Evolutionary conservation across 2,113 vertebrate species (phyloP).

Genomic region (Astur gentilis): DNA sequence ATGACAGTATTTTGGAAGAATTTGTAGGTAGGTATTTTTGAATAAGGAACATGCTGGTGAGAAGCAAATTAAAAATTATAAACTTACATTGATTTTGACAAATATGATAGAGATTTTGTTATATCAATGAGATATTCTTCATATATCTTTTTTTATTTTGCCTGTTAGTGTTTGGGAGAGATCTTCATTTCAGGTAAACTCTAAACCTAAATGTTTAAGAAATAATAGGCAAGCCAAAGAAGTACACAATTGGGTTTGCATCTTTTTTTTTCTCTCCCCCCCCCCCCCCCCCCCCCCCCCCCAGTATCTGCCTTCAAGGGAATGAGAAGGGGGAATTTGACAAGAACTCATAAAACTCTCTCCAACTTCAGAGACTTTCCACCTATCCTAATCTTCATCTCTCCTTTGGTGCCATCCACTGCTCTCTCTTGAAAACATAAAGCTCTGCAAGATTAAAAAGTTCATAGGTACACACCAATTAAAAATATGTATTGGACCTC

Average conservation of each 20-base stretch:
- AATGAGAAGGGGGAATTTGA: background rate
- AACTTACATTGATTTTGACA: background rate
- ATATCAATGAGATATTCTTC: background rate
- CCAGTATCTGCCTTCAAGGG: background rate
- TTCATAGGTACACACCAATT: background rate
- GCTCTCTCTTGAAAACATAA: background rate
- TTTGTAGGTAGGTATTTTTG: background rate
- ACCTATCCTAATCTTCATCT: background rate
- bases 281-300: too few species aligned
- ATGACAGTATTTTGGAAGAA: background rate
- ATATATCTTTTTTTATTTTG: background rate
- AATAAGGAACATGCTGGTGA: background rate
- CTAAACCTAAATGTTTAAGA: background rate
- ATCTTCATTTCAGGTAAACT: background rate
- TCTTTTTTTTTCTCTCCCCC: background rate
- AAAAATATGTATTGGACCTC: background rate
- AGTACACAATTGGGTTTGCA: fast-evolving
- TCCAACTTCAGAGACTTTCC: background rate
- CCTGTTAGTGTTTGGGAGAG: background rate
- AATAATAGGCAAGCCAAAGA: background rate
- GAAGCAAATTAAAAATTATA: background rate
- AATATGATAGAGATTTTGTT: background rate
- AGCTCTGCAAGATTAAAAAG: background rate
- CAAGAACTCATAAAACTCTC: background rate
- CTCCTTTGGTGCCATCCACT: background rate